Evolutionary conservation across 2,113 vertebrate species (phyloP).

Genomic region (Galeopterus variegatus): DNA sequence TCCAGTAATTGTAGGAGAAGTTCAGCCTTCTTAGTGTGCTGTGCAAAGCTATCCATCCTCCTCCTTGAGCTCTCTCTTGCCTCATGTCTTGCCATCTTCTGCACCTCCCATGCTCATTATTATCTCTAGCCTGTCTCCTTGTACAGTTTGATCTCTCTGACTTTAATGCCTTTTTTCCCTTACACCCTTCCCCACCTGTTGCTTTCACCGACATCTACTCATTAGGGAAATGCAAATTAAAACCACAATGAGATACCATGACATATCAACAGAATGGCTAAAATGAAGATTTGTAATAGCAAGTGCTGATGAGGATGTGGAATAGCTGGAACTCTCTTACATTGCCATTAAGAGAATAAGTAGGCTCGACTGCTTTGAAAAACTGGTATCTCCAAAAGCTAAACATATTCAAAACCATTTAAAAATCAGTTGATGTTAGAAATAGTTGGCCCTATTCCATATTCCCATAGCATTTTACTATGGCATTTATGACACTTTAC

Average conservation of each 20-base stretch:
- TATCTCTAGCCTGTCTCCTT: background rate
- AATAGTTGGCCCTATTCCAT: background rate
- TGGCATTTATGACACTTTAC: background rate
- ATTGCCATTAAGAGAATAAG: background rate
- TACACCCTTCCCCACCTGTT: background rate
- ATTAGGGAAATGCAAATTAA: conserved; percentile 41
- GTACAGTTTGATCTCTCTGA: background rate
- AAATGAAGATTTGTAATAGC: conserved; percentile 11
- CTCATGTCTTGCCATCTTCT: background rate
- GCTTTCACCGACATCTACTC: background rate
- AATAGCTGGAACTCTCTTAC: background rate
- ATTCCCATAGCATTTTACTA: background rate
- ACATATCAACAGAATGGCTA: background rate
- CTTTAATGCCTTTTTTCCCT: background rate
- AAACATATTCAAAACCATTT: conserved; percentile 45
- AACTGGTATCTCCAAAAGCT: conserved; percentile 13
- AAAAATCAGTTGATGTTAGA: conserved; percentile 25
- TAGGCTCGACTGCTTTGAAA: background rate
- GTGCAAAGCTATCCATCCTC: background rate
- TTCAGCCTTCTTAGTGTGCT: background rate
- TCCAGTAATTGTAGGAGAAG: background rate
- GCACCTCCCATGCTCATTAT: background rate
- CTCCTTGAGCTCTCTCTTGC: background rate
- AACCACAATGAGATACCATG: background rate
- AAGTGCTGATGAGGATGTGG: background rate